These are phyloP conservation scores for Parochlus steinenii DNA, from an alignment of 2,888 invertebrate genomes.

Conservation along the genomic window DNA sequence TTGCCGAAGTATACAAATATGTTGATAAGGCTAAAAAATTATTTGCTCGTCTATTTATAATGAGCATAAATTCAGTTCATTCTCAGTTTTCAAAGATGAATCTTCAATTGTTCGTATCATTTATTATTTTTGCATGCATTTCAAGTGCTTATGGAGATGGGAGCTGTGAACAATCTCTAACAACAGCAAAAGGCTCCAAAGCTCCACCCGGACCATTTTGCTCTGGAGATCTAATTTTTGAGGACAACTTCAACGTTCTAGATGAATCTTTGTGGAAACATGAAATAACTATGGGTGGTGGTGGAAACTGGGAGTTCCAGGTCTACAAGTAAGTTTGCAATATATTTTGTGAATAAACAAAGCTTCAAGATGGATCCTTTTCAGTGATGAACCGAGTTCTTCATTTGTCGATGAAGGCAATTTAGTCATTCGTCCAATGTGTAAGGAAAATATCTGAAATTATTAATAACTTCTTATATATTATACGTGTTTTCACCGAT, in stretches of 20 bases:
- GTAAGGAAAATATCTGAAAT: no score
- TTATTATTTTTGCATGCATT: no score
- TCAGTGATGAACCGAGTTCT: slow-evolving; percentile 43
- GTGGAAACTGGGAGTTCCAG: slow-evolving; percentile 27
- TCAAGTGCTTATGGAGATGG: slow-evolving; percentile 3
- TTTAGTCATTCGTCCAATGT: slow-evolving; percentile 39
- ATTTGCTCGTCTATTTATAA: no score
- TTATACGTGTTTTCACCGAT: no score
- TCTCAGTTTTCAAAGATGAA: no score
- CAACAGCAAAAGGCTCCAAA: slow-evolving; percentile 35
- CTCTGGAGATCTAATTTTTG: slow-evolving; percentile 41
- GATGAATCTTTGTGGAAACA: slow-evolving; percentile 46
- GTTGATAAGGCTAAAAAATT: no score
- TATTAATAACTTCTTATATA: no score
- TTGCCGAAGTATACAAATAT: no score
- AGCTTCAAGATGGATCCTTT: slow-evolving; percentile 6
- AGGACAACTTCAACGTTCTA: slow-evolving; percentile 41
- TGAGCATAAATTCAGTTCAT: no score
- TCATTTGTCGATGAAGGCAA: slow-evolving; percentile 39
- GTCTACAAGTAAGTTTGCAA: no score
- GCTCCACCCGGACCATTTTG: slow-evolving; percentile 32
- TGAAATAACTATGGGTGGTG: slow-evolving; percentile 44
- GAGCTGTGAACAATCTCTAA: slow-evolving; percentile 30
- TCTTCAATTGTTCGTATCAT: no score
- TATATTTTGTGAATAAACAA: no score